A percentile compares a stretch with the other conserved stretches of the same genome.
These are phyloP conservation scores for Cetonia aurata DNA, from an alignment of 2,888 invertebrate species.

Conservation along the genomic window DNA sequence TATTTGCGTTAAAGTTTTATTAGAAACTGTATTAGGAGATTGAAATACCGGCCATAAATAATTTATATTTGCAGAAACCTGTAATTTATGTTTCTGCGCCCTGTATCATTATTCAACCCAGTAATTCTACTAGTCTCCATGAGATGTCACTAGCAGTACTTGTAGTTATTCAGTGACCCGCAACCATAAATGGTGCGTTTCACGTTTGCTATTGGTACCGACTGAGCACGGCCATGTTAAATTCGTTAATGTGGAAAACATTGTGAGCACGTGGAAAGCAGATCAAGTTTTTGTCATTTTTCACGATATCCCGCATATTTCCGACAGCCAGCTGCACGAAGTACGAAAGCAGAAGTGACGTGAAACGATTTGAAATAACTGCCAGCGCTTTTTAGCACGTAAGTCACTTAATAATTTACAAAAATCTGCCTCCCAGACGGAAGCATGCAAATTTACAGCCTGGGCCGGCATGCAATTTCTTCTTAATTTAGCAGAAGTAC, in stretches of 20 bases:
- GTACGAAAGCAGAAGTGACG: not conserved
- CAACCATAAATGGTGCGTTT: conserved; percentile 48
- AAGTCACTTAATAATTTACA: conserved; percentile 41
- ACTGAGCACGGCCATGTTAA: conserved; percentile 73
- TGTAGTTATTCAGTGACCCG: not conserved
- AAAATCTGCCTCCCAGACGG: conserved; percentile 12
- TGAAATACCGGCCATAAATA: too few relatives aligned
- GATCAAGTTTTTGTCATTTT: conserved; percentile 48
- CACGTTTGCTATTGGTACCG: conserved; percentile 51
- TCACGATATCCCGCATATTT: conserved; percentile 14
- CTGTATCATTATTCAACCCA: too few relatives aligned
- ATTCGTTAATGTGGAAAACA: conserved; percentile 75
- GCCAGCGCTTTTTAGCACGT: conserved; percentile 37
- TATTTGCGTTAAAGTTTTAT: too few relatives aligned
- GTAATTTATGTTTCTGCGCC: too few relatives aligned
- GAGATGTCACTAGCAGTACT: conserved; percentile 25
- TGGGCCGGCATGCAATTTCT: conserved; percentile 12
- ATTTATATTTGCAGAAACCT: too few relatives aligned
- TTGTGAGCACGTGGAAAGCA: conserved; percentile 77
- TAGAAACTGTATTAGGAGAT: too few relatives aligned
- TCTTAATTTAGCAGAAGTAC: not conserved
- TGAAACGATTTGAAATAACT: conserved; percentile 12
- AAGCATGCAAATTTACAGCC: conserved; percentile 21
- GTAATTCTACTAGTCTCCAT: not conserved
- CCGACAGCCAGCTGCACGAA: conserved; percentile 5